A percentile compares a stretch with the other conserved stretches of the same genome.
These are phyloP conservation scores for Struthio camelus DNA, from an alignment of 2,113 vertebrate species.

Conservation along the genomic window DNA sequence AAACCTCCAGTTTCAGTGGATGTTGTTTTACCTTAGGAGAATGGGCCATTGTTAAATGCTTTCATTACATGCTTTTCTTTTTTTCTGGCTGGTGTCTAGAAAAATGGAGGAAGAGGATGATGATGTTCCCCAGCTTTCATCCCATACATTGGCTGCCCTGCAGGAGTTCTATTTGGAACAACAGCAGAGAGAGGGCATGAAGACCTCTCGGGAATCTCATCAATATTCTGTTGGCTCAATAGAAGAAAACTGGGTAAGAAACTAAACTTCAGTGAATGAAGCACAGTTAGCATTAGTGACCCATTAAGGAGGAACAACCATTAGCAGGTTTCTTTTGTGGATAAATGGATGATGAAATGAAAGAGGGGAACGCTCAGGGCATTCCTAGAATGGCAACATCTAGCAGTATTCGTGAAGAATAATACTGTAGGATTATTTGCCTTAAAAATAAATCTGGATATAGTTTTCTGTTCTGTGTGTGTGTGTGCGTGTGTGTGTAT, in stretches of 20 bases:
- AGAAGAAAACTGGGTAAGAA: constrained; percentile 93
- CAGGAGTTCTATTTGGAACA: constrained; percentile 90
- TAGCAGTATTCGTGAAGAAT: background rate
- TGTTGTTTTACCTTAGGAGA: background rate
- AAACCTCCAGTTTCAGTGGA: background rate
- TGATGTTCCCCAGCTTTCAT: constrained; percentile 84
- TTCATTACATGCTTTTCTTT: background rate
- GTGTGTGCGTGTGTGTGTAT: no score
- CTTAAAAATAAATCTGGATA: background rate
- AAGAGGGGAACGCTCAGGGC: background rate
- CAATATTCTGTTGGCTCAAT: constrained; percentile 83
- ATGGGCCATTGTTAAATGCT: background rate
- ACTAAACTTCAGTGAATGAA: background rate
- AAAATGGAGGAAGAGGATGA: constrained; percentile 86
- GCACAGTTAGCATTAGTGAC: background rate
- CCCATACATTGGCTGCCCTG: constrained; percentile 85
- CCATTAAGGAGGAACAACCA: background rate
- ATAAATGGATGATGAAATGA: background rate
- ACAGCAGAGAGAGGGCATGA: constrained; percentile 52
- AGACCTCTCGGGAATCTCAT: constrained; percentile 21
- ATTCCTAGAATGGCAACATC: background rate
- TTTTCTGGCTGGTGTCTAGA: background rate
- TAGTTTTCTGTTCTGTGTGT: background rate
- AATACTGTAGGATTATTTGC: background rate
- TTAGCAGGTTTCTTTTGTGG: background rate